Evolutionary conservation across 35 echinoderm and acorn worm species (phyloP), one percentile per base, ranked within the genome.

Genomic region (Acanthaster planci): DNA sequence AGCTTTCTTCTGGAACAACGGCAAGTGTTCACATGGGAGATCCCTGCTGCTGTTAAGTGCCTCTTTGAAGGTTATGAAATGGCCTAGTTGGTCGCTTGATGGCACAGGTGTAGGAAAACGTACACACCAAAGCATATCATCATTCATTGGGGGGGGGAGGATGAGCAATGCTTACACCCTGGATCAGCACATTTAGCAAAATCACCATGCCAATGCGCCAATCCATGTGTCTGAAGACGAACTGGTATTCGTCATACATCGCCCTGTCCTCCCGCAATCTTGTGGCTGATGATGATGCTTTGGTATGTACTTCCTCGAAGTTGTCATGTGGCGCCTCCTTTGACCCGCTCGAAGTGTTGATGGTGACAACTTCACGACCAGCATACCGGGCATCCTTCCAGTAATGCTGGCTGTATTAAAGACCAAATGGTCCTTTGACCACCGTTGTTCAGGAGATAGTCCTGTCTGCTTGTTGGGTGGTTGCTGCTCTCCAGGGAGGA

Each of bases 381-480:
- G 78, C 52, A 26, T 38, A 89, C 15, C 44, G 18, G n/a, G 81
- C 15, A 47, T 44, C 47, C 18, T 44, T 37, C 79, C 78, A 89
- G 17, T 68, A 67, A n/a, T n/a, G n/a, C 84, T 86, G 10, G 81
- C 88, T 0, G 51, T 76, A 67, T 90, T 44, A 42, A 90, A 85
- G 5, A 90, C 81, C 18, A 26, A 9, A 2, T 47, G 4, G 31
- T 90, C 75, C 54, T 85, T 90, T 7, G 19, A 7, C 12, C 32
- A 14, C 1, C 60, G 7, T 37, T 84, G 68, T 23, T 76, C 64
- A 5, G 35, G 18, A 18, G n/a, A 77, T 16, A 90, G 51, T 2
- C 16, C 39, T 30, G 18, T 7, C 52, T 90, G 88, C 7, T 50
- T 16, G 18, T 17, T 55, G 35, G 87, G 87, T 8, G 80, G 80